A percentile compares a stretch with the other conserved stretches of the same genome.
Conservation (phyloP, 2,888 invertebrate genomes). For the Oligia latruncula region DNA sequence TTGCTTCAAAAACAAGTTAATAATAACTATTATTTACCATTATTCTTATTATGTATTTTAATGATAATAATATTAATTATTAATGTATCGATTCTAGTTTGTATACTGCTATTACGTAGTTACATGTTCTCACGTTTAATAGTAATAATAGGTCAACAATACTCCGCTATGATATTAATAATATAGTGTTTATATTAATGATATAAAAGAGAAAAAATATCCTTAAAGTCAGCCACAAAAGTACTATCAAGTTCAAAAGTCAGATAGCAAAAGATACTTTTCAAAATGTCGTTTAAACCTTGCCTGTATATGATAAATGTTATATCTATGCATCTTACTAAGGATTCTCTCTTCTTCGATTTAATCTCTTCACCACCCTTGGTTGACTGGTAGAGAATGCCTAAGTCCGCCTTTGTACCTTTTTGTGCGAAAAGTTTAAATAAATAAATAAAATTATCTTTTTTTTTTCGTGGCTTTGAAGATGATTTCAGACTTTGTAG, state of each 20-base stretch:
- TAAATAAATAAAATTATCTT: too few relatives aligned
- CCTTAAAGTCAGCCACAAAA: neutral
- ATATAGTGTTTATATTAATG: constrained; percentile 49
- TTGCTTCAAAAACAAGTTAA: constrained; percentile 46
- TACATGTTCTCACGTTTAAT: constrained; percentile 56
- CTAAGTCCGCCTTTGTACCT: too few relatives aligned
- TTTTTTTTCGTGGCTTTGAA: constrained; percentile 5
- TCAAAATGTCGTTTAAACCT: neutral
- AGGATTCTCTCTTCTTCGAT: neutral
- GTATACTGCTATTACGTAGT: constrained; percentile 55
- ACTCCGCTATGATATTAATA: constrained; percentile 57
- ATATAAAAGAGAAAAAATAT: constrained; percentile 6
- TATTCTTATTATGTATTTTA: constrained; percentile 51
- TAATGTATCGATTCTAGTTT: constrained; percentile 47
- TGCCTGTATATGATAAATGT: neutral
- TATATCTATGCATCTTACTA: neutral
- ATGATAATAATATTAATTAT: constrained; percentile 34
- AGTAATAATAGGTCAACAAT: constrained; percentile 63
- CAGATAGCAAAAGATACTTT: neutral
- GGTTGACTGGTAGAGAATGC: too few relatives aligned
- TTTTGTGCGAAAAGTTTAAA: too few relatives aligned
- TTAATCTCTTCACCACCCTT: too few relatives aligned
- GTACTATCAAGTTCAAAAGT: constrained; percentile 23
- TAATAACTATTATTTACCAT: constrained; percentile 57
- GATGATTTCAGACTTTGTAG: neutral